Evolutionary conservation across 2,888 invertebrate genomes (phyloP), one percentile per base, ranked within the genome.

Genomic region (Biston stratarius): DNA sequence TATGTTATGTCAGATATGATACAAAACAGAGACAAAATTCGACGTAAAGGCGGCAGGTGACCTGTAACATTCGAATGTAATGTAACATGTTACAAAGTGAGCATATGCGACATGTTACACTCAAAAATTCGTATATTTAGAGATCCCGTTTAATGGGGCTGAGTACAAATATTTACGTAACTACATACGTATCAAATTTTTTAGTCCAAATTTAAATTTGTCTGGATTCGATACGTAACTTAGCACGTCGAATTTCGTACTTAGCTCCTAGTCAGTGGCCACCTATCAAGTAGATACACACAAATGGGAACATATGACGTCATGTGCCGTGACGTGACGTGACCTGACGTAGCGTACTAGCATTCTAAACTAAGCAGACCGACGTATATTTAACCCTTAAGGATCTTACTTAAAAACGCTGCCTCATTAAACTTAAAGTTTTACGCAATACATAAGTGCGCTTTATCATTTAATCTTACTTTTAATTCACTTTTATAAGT

Each of bases 351-450:
- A 7, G 14, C 47, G 15, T 14, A 11, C 11, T 24, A 53, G 40
- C 12, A 53, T 40, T 36, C 40, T 40, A 11, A 38, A 15, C 42
- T 42, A 42, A 6, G 24, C 42, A 33, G 42, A 44, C 55, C 42
- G 24, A 12, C 55, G 55, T 40, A 55, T 53, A 52, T 42, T n/a
- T 55, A 40, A 53, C 53, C 53, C 9, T 40, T 38, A 11, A 36
- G 34, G 38, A 9, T 38, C 38, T 38, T 38, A 38, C 34, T 36
- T 9, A n/a, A n/a, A 7, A 36, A 9, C 36, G 9, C n/a, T 11
- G 11, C 24, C 24, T 24, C 24, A 24, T 24, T 24, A 24, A 24
- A 24, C 24, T 33, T 34, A n/a, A 8, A 34, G 5, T n/a, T 44
- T 5, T 10, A 24, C 6, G 24, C 24, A 9, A 48, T 24, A 44